A percentile compares a stretch with the other conserved stretches of the same genome.
Conservation (phyloP, 2,113 vertebrate genomes). For the Strix uralensis region DNA sequence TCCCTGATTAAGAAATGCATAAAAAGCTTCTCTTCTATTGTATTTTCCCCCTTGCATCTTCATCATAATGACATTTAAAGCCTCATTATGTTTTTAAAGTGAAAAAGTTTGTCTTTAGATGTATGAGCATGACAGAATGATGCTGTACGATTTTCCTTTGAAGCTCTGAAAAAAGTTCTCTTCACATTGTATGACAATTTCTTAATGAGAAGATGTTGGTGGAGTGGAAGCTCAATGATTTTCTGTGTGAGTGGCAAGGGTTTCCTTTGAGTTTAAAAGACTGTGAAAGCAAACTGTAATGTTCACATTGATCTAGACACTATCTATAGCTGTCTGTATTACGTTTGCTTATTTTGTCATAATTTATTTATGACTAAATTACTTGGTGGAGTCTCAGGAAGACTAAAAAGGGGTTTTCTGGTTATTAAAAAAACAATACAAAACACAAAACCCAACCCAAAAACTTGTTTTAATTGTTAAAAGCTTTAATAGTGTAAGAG, state of each 20-base stretch:
- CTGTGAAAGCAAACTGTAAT: conserved; percentile 35
- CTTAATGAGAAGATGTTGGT: background rate
- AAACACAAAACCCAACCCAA: background rate
- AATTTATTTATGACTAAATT: conserved; percentile 60
- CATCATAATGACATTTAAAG: conserved; percentile 12
- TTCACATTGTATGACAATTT: conserved; percentile 10
- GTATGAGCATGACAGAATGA: background rate
- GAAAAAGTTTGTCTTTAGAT: conserved; percentile 24
- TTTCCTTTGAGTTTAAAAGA: conserved; percentile 43
- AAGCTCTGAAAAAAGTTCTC: conserved; percentile 8
- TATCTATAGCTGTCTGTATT: conserved; percentile 56
- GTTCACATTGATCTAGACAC: conserved; percentile 54
- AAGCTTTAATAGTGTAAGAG: background rate
- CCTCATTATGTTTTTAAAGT: conserved; percentile 31
- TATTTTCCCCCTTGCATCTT: background rate
- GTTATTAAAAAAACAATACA: background rate
- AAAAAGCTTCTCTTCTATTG: background rate
- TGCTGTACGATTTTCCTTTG: background rate
- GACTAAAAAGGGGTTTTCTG: background rate
- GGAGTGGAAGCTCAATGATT: background rate
- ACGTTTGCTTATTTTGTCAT: conserved; percentile 40
- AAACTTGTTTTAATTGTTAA: background rate
- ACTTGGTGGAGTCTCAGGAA: conserved; percentile 1
- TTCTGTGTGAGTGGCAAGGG: background rate
- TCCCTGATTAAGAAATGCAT: background rate